These are phyloP conservation scores for Tinea semifulvella DNA, from an alignment of 2,888 invertebrate genomes.

Conservation along the genomic window DNA sequence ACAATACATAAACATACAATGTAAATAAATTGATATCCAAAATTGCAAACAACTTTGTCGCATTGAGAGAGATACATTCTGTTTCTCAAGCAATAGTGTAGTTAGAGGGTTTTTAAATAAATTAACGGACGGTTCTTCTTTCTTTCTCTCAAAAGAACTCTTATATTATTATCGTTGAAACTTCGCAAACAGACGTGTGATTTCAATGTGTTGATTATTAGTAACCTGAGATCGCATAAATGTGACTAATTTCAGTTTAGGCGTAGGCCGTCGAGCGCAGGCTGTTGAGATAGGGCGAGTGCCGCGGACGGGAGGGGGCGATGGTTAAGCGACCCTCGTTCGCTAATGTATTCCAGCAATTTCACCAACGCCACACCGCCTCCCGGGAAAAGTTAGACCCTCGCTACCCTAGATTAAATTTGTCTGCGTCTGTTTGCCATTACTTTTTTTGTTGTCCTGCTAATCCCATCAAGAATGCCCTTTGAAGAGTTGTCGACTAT, in stretches of 20 bases:
- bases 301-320: conserved; percentile 27
- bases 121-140: too few species aligned
- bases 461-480: conserved; percentile 6
- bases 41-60: too few species aligned
- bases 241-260: conserved; percentile 31
- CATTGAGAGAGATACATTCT: too few species aligned
- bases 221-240: conserved; percentile 10
- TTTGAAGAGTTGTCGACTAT: conserved; percentile 1
- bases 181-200: too few species aligned
- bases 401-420: conserved; percentile 49
- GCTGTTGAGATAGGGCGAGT: conserved; percentile 49
- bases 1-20: too few species aligned
- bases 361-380: conserved; percentile 33
- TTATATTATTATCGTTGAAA: too few species aligned
- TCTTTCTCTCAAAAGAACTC: too few species aligned
- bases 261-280: conserved; percentile 36
- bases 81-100: too few species aligned
- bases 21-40: too few species aligned
- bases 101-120: too few species aligned
- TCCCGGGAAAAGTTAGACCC: conserved; percentile 31
- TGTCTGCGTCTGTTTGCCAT: conserved; percentile 44
- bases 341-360: conserved; percentile 58
- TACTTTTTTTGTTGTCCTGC: conserved; percentile 28
- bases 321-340: conserved; percentile 14
- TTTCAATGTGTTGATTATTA: too few species aligned